phyloP scores from a whole-genome alignment of 2,113 vertebrate genomes.

The Oreochromis niloticus region DNA sequence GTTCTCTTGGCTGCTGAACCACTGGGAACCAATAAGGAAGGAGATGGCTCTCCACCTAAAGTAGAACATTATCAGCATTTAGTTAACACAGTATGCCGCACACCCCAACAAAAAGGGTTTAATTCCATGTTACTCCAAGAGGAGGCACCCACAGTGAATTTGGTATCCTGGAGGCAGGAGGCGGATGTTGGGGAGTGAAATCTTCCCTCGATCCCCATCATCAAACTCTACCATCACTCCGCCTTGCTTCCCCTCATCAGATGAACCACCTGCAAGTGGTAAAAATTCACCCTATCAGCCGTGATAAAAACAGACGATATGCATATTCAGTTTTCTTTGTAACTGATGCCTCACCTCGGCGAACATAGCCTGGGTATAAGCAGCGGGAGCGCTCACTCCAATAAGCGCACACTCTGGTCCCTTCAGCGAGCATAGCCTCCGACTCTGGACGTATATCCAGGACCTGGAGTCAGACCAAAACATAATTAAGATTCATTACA shows the following conservation, averaged over 20 bases:
- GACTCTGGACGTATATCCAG: slow-evolving; percentile 84
- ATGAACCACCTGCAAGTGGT: slow-evolving; percentile 61
- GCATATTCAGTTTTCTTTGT: not conserved
- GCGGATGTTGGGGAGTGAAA: slow-evolving; percentile 88
- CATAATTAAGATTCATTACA: slow-evolving; percentile 62
- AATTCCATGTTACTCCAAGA: not conserved
- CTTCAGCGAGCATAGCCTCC: slow-evolving; percentile 74
- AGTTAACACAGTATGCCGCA: not conserved
- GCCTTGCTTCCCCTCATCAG: slow-evolving; percentile 81
- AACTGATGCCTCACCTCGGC: slow-evolving; percentile 75
- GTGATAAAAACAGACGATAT: not conserved
- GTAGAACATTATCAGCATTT: not conserved
- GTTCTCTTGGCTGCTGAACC: slow-evolving; percentile 70
- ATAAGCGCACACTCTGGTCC: slow-evolving; percentile 90
- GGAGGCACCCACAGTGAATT: slow-evolving; percentile 82
- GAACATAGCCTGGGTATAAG: slow-evolving; percentile 88
- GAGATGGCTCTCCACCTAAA: slow-evolving; percentile 81
- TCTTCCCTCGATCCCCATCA: slow-evolving; percentile 90
- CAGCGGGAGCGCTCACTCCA: slow-evolving; percentile 95
- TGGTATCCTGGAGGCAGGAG: slow-evolving; percentile 92
- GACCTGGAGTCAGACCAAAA: slow-evolving; percentile 75
- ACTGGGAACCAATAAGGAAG: slow-evolving; percentile 72
- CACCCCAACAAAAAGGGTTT: not conserved
- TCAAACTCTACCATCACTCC: slow-evolving; percentile 94
- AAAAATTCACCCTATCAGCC: not conserved